A percentile compares a stretch with the other conserved stretches of the same genome.
Conservation (phyloP, 2,797 vertebrate genomes). For the Onychomys leucogaster region DNA sequence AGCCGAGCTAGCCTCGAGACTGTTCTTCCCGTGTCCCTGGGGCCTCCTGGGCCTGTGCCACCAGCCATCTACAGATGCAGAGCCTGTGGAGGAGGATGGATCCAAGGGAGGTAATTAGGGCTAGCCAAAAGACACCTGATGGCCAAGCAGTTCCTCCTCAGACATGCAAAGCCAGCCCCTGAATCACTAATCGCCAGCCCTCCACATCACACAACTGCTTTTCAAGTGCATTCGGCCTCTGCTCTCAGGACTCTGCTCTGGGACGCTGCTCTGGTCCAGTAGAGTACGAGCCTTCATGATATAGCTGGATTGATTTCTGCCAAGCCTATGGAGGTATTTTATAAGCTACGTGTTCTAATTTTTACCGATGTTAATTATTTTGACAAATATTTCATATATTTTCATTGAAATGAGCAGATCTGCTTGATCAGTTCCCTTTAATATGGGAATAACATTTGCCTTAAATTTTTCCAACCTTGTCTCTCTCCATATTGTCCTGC, state of each 20-base stretch:
- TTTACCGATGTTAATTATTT: constrained; percentile 82
- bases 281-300: constrained; percentile 50
- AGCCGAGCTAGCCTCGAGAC: background rate
- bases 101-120: constrained; percentile 63
- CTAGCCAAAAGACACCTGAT: constrained; percentile 50
- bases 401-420: constrained; percentile 82
- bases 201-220: constrained; percentile 83
- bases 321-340: constrained; percentile 82
- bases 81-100: constrained; percentile 17
- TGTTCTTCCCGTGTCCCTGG: background rate
- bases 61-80: constrained; percentile 38
- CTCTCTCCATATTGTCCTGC: constrained; percentile 74
- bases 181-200: constrained; percentile 60
- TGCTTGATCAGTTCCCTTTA: constrained; percentile 71
- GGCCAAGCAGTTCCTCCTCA: constrained; percentile 57
- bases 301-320: constrained; percentile 77
- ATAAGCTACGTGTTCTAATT: constrained; percentile 82
- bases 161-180: constrained; percentile 66
- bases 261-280: constrained; percentile 65
- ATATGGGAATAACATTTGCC: constrained; percentile 79
- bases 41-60: background rate
- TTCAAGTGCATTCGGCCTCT: constrained; percentile 79
- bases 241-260: constrained; percentile 77
- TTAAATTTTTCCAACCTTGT: constrained; percentile 58
- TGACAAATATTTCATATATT: constrained; percentile 83